Evolutionary conservation across 1,140 invertebrate genomes (phyloP).

Genomic region (Drosophila guanche): DNA sequence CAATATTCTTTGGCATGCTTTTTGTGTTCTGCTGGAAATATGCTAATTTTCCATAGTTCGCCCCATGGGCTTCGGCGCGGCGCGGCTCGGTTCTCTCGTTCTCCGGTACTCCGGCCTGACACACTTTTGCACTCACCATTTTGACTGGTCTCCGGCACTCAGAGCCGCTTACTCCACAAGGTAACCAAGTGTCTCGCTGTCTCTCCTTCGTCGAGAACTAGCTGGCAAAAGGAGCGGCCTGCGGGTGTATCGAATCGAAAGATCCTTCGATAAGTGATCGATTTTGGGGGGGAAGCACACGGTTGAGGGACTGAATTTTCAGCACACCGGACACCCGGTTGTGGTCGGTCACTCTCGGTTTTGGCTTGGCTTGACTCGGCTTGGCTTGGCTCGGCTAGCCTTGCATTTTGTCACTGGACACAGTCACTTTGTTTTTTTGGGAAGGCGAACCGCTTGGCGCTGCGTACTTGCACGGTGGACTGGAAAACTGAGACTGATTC

Average conservation of each 20-base stretch:
- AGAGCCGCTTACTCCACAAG: constrained; percentile 45
- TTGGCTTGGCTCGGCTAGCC: constrained; percentile 12
- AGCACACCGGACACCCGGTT: constrained; percentile 24
- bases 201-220: constrained; percentile 37
- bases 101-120: constrained; percentile 30
- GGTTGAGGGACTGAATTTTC: not conserved
- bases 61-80: too few relatives aligned
- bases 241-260: not conserved
- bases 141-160: constrained; percentile 26
- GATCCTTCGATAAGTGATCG: too few relatives aligned
- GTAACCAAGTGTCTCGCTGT: constrained; percentile 40
- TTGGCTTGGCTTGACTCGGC: too few relatives aligned
- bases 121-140: constrained; percentile 63
- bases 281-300: too few relatives aligned
- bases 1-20: constrained; percentile 70
- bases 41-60: constrained; percentile 39
- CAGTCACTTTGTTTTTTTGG: constrained; percentile 45
- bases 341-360: constrained; percentile 2
- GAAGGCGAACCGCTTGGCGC: constrained; percentile 36
- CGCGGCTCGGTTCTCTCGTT: constrained; percentile 4
- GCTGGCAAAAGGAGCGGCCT: not conserved
- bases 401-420: constrained; percentile 50
- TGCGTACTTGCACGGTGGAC: constrained; percentile 78
- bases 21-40: constrained; percentile 34
- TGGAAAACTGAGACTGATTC: constrained; percentile 80